Conservation (phyloP, 1,140 invertebrate species). For the Hirudo medicinalis region DNA sequence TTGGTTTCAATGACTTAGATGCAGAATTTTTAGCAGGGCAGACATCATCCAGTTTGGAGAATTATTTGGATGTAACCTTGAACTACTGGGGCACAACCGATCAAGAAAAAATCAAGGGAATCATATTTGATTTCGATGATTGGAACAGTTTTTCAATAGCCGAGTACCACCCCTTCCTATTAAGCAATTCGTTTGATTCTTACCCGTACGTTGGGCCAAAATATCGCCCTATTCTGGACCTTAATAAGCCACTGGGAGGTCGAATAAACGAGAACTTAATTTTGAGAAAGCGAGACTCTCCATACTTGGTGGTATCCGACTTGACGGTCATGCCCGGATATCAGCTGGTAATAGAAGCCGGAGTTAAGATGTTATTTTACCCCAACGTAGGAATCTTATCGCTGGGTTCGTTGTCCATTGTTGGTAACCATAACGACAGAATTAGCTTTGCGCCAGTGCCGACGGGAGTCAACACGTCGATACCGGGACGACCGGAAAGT, state of each 20-base stretch:
- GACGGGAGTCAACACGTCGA: not conserved
- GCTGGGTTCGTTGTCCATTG: slow-evolving; percentile 70
- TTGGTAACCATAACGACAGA: slow-evolving; percentile 61
- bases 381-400: slow-evolving; percentile 94
- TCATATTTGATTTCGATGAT: slow-evolving; percentile 97
- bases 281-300: slow-evolving; percentile 52
- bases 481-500: not conserved
- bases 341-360: slow-evolving; percentile 71
- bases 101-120: slow-evolving; percentile 56
- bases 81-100: slow-evolving; percentile 87
- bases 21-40: slow-evolving; percentile 81
- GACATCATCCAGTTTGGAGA: slow-evolving; percentile 57
- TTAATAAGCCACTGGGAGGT: slow-evolving; percentile 57
- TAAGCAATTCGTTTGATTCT: slow-evolving; percentile 31
- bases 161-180: slow-evolving; percentile 69
- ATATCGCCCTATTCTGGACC: slow-evolving; percentile 22
- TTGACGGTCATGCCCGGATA: slow-evolving; percentile 86
- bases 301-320: slow-evolving; percentile 72
- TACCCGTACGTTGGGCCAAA: slow-evolving; percentile 47
- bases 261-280: slow-evolving; percentile 60
- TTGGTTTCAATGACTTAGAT: slow-evolving; percentile 62
- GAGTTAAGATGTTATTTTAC: slow-evolving; percentile 81
- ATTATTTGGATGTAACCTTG: slow-evolving; percentile 68
- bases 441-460: slow-evolving; percentile 65
- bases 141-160: slow-evolving; percentile 96